Evolutionary conservation across 1,140 invertebrate species (phyloP), one percentile per base, ranked within the genome.

Genomic region (Drosophila arawakana): DNA sequence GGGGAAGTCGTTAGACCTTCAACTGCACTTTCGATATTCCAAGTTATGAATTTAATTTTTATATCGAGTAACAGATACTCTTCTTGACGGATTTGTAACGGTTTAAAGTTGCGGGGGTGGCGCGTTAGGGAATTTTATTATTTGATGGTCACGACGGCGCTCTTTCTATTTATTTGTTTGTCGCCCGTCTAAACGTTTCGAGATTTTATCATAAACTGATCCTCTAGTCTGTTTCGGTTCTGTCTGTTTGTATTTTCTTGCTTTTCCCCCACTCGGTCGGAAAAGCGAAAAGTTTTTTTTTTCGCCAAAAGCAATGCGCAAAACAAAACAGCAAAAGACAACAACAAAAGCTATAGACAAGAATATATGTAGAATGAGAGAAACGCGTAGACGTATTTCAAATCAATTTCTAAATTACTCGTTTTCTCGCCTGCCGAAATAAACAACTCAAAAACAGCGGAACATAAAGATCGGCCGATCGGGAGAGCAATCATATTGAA

Each of bases 191-290:
- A 90, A 90, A 78, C 90, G 80, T 81, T 77, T 90, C 90, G 90
- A 90, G 91, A 90, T 91, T 91, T 91, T 83, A 91, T 91, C 90
- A 91, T 83, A 90, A 86, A 91, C 90, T 91, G 82, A 91, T 85
- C 67, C 63, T 71, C 57, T 58, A 80, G 79, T 82, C 80, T 60
- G 25, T 73, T 76, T 67, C 71, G 61, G 67, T 73, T 80, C 18
- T 21, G 18, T 21, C 18, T 21, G 18, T 80, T 72, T 52, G 61
- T 84, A 52, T 83, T 74, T 67, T 74, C 59, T 58, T 52, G 25
- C 25, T 30, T 68, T 73, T 81, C 59, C 10, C 10, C 68, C 63
- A 52, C 49, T 63, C 46, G 39, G 46, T 70, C 65, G 73, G 63
- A 75, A 75, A 75, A 71, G 30, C 59, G 77, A 88, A 88, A 61